Conservation (phyloP, 2,113 vertebrate genomes). For the Eptesicus fuscus region DNA sequence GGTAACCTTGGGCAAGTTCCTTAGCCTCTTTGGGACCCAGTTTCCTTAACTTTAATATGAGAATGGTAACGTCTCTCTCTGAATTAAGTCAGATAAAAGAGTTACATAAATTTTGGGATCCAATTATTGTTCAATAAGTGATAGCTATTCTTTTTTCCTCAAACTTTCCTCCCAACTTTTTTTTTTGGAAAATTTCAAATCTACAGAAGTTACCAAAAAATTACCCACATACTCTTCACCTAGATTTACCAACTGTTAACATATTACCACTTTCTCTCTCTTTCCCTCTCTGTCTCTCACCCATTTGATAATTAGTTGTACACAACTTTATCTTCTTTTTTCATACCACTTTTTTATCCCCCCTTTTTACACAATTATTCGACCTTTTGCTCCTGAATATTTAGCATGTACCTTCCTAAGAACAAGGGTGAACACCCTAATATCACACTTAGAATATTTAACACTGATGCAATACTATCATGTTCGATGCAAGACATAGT, state of each 20-base stretch:
- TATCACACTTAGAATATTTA: background rate
- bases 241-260: background rate
- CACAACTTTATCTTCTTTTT: background rate
- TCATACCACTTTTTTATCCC: background rate
- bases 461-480: background rate
- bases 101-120: background rate
- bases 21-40: background rate
- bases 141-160: background rate
- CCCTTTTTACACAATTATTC: background rate
- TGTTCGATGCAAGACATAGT: background rate
- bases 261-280: background rate
- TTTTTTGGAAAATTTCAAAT: background rate
- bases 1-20: background rate
- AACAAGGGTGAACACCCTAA: background rate
- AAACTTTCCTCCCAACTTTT: background rate
- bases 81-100: background rate
- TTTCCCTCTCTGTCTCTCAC: too few relatives aligned
- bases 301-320: background rate
- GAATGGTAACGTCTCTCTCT: background rate
- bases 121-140: background rate
- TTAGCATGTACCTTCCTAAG: background rate
- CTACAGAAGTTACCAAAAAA: slow-evolving; percentile 7
- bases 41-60: background rate
- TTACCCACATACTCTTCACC: background rate
- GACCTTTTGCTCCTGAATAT: background rate